These are phyloP conservation scores for Troilus luridus DNA, from an alignment of 2,888 invertebrate species.

Conservation along the genomic window DNA sequence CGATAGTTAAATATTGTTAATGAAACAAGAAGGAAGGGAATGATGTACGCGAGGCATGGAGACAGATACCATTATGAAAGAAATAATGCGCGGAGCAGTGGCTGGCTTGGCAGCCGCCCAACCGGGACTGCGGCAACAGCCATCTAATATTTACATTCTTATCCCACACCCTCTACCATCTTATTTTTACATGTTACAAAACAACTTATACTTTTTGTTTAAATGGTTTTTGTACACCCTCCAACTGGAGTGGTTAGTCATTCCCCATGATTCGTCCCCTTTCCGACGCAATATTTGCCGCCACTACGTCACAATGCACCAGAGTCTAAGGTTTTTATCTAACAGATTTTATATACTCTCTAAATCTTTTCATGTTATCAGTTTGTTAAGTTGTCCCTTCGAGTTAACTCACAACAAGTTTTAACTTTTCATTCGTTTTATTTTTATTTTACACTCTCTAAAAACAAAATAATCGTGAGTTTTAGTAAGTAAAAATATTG, in stretches of 20 bases:
- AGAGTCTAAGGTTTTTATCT: not conserved
- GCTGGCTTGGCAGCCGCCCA: not conserved
- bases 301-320: not conserved
- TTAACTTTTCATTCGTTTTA: too few relatives aligned
- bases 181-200: constrained; percentile 22
- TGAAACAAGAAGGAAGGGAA: not conserved
- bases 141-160: constrained; percentile 38
- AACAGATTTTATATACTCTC: not conserved
- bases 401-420: too few relatives aligned
- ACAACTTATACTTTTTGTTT: constrained; percentile 21
- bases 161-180: not conserved
- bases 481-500: too few relatives aligned
- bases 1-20: not conserved
- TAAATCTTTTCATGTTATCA: too few relatives aligned
- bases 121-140: not conserved
- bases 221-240: constrained; percentile 38
- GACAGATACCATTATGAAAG: constrained; percentile 32
- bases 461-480: too few relatives aligned
- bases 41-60: not conserved
- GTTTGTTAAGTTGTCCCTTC: too few relatives aligned
- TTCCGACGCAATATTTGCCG: not conserved
- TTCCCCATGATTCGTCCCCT: not conserved
- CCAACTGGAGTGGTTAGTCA: not conserved
- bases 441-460: too few relatives aligned
- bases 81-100: not conserved